Conservation (phyloP, 2,113 vertebrate species). For the Passerina amoena region DNA sequence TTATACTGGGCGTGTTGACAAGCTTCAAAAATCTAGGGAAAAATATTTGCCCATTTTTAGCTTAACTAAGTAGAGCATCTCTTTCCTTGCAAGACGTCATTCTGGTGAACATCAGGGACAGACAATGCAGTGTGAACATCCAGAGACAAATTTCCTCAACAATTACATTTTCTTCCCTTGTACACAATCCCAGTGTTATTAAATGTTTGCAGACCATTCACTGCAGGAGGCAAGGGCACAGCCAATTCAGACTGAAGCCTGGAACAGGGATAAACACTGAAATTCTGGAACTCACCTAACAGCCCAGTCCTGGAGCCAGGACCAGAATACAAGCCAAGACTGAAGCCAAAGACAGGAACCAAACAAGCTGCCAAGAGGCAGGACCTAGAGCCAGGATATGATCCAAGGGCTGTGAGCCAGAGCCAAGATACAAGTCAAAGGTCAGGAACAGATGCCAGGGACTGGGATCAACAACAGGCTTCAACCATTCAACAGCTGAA, state of each 20-base stretch:
- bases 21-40: background rate
- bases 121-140: rapidly evolving
- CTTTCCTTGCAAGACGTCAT: background rate
- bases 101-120: background rate
- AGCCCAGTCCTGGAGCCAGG: background rate
- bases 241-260: background rate
- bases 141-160: background rate
- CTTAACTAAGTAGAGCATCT: background rate
- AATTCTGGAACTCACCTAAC: constrained; percentile 4
- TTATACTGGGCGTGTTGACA: rapidly evolving
- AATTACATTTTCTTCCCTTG: background rate
- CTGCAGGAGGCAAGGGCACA: background rate
- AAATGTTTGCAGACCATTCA: constrained; percentile 9
- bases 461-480: background rate
- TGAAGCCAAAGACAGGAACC: background rate
- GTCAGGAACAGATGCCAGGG: constrained; percentile 34
- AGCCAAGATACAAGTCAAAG: constrained; percentile 40
- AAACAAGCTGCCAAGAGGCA: background rate
- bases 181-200: background rate
- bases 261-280: background rate
- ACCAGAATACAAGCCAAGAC: background rate
- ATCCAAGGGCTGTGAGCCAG: background rate
- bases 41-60: background rate
- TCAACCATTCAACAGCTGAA: background rate
- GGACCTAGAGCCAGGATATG: background rate